Base-by-base conservation (phyloP, 2,113 vertebrate species). In the Callionymus lyra region DNA sequence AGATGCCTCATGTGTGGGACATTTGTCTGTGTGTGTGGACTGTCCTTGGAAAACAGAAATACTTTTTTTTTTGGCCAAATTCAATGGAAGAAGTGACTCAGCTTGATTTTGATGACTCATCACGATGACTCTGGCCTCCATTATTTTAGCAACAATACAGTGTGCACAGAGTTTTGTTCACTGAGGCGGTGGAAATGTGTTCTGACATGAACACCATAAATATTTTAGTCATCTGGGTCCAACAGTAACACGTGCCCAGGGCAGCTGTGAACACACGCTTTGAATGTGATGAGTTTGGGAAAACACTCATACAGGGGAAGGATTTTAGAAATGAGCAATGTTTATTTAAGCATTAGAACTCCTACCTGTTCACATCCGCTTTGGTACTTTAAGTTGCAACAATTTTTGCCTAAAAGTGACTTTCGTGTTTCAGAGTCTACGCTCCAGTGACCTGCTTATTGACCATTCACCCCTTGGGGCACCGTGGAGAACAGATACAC, bases 171-270 rank as follows among this genome's bases (percentile, higher is more conserved):
- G 43, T 59, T 62, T 61, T 68, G 59, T 60, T 65, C 60, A 67
- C 37, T 59, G 64, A 71, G 33, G 70, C 68, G 35, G 50, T 56
- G 68, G 31, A 56, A 63, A 83, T 73, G 31, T 58, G 49, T 56
- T 67, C 70, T 71, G 76, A 84, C 74, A 74, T 62, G 76, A 53
- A 68, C 68, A 47, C 47, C 47, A 75, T 80, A 56, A 82, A 79
- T 82, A 73, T 81, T 82, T 79, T 66, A 79, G 53, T 38, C 62
- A 47, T 57, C 49, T 36, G 34, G 31, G 31, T 41, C 50, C 3
- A 12, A 54, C 55, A 33, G 47, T 16, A 57, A 41, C 66, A 70
- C 47, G 44, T 70, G 68, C n/a, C 38, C 32, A 36, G 3, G 14
- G 15, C 63, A 44, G 59, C 49, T 57, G 42, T 38, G 42, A 53